Percentiles rank a stretch among this genome's conserved stretches.
phyloP scores from a whole-genome alignment of 2,113 vertebrate genomes.

The Acinonyx jubatus region DNA sequence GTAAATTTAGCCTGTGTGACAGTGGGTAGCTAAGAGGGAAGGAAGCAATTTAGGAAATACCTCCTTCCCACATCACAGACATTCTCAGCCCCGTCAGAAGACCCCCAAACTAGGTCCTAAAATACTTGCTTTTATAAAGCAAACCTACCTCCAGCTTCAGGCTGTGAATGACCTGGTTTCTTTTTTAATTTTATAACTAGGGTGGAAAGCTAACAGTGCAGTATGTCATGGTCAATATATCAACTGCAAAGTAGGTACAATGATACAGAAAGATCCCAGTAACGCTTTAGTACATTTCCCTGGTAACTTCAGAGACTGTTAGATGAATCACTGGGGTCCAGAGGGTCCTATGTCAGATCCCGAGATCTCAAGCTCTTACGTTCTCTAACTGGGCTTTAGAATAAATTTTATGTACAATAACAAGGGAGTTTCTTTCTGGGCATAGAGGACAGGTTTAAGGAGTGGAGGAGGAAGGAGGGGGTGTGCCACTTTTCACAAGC shows the following conservation, averaged over 20 bases:
- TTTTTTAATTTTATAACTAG: constrained; percentile 58
- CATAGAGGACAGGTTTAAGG: not conserved
- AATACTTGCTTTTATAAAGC: constrained; percentile 3
- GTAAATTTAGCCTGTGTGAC: constrained; percentile 50
- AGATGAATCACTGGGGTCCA: not conserved
- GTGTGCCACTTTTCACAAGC: not conserved
- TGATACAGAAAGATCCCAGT: not conserved
- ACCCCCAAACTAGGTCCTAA: not conserved
- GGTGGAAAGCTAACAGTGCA: constrained; percentile 42
- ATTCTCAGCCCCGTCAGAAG: not conserved
- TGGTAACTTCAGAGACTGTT: not conserved
- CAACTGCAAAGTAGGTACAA: not conserved
- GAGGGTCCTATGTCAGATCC: not conserved
- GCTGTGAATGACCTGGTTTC: constrained; percentile 41
- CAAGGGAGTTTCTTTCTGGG: not conserved
- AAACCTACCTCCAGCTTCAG: not conserved
- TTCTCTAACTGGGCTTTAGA: not conserved
- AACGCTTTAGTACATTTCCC: not conserved
- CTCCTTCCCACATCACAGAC: constrained; percentile 32
- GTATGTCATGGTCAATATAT: constrained; percentile 20
- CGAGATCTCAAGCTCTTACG: not conserved
- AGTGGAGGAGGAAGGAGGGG: not conserved
- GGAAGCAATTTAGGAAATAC: constrained; percentile 39
- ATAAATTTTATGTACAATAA: not conserved
- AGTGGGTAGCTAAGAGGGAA: constrained; percentile 7